phyloP scores from a whole-genome alignment of 2,888 invertebrate genomes.

The Muscina levida region DNA sequence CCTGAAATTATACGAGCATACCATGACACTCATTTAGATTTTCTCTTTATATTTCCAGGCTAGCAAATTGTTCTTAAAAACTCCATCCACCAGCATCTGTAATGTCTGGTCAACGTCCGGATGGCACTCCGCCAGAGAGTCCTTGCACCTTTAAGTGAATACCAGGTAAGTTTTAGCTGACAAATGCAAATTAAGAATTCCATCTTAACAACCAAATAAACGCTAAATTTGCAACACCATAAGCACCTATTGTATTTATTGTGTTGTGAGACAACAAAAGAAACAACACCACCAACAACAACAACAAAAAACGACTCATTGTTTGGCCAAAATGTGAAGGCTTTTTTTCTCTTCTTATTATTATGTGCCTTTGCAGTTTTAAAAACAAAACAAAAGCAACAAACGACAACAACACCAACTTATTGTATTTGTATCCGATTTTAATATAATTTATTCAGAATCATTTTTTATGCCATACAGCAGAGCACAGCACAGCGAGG shows the following conservation, averaged over 20 bases:
- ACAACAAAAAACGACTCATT: conserved; percentile 23
- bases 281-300: conserved; percentile 5
- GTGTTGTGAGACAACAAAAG: conserved; percentile 39
- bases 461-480: conserved; percentile 36
- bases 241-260: conserved; percentile 40
- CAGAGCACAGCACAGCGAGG: background rate
- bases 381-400: conserved; percentile 28
- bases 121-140: too few relatives aligned
- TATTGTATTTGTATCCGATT: conserved; percentile 39
- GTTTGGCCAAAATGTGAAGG: conserved; percentile 27
- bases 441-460: conserved; percentile 41
- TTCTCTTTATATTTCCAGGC: too few relatives aligned
- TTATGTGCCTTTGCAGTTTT: conserved; percentile 7
- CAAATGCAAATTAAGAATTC: too few relatives aligned
- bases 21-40: too few relatives aligned
- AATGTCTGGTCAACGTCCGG: too few relatives aligned
- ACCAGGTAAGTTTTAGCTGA: too few relatives aligned
- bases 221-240: conserved; percentile 22
- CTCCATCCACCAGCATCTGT: too few relatives aligned
- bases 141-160: too few relatives aligned
- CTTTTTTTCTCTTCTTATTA: conserved; percentile 2
- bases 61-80: too few relatives aligned
- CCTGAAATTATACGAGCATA: too few relatives aligned
- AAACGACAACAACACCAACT: conserved; percentile 15
- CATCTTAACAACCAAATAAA: too few relatives aligned